Base-by-base conservation (phyloP, 2,888 invertebrate species). In the Opisthograptis luteolata region DNA sequence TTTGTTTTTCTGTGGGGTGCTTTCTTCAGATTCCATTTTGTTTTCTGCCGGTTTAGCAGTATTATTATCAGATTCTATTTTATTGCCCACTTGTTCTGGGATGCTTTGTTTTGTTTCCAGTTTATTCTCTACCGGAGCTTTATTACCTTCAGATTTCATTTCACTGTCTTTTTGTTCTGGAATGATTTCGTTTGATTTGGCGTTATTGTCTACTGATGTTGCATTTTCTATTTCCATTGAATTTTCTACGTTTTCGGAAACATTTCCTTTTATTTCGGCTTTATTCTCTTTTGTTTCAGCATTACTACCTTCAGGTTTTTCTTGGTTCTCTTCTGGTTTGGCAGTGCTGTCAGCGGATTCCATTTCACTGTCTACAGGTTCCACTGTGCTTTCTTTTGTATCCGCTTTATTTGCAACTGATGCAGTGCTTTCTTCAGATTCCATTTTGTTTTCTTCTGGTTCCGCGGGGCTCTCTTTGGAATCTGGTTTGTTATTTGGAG, bases 1-100 rank as follows among this genome's bases (percentile, higher is more conserved):
- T 24, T 53, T 68, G 35, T 55, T 67, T 32, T 65, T 68, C 25
- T 63, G 58, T 28, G 59, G 48, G 47, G 37, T 56, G 32, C n/a
- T 58, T 25, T 60, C 57, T 31, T 48, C 51, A 30, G 43, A 30
- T 25, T 55, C 54, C 31, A 41, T 40, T 30, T 58, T 50, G 6
- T 53, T 51, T 0, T 52, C 30, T 9, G 20, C 42, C 14, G 31
- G 31, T 37, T 49, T 27, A 6, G 8, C 24, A 12, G 12, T 4
- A 5, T 10, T 34, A 2, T 32, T 25, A 1, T 20, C 27, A 9
- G 15, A 12, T 34, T 40, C 32, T 10, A 25, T 25, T 19, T 15
- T 20, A 30, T 12, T 40, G 13, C 27, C 37, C 5, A 19, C 25
- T 10, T 9, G 2, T 22, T 22, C 22, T 2, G 10, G 2, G 22